phyloP scores from a whole-genome alignment of 2,113 vertebrate species.

The Scomber colias region DNA sequence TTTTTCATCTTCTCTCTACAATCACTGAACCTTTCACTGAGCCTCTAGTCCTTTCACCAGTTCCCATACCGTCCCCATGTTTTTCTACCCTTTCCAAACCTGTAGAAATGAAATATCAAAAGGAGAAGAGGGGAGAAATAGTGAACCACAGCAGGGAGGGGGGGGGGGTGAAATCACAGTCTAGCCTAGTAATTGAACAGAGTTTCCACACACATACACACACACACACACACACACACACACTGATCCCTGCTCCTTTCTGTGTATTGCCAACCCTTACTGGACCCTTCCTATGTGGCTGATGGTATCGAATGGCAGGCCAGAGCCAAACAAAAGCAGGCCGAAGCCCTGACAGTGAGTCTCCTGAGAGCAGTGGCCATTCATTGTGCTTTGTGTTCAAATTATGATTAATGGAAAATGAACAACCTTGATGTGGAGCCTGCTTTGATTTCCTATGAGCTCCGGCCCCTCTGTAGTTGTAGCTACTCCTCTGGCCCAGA shows the following conservation, averaged over 20 bases:
- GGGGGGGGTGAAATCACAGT: constrained; percentile 9
- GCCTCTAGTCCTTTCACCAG: constrained; percentile 1
- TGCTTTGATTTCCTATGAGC: constrained; percentile 64
- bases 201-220: background rate
- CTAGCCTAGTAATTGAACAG: constrained; percentile 38
- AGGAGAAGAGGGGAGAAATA: constrained; percentile 3
- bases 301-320: constrained; percentile 32
- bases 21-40: background rate
- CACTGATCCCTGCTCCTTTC: constrained; percentile 16
- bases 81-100: background rate
- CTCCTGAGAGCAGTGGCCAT: constrained; percentile 43
- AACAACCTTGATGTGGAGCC: constrained; percentile 67
- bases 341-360: constrained; percentile 34
- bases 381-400: constrained; percentile 67
- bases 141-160: constrained; percentile 31
- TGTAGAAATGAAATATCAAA: constrained; percentile 35
- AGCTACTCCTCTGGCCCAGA: constrained; percentile 48
- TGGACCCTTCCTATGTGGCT: constrained; percentile 24
- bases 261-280: constrained; percentile 27
- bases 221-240: constrained; percentile 8
- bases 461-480: constrained; percentile 25
- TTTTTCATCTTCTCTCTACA: background rate
- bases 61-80: background rate
- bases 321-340: constrained; percentile 53
- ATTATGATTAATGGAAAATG: constrained; percentile 78